Evolutionary conservation across 2,888 invertebrate genomes (phyloP).

Genomic region (Choristoneura rosaceana): DNA sequence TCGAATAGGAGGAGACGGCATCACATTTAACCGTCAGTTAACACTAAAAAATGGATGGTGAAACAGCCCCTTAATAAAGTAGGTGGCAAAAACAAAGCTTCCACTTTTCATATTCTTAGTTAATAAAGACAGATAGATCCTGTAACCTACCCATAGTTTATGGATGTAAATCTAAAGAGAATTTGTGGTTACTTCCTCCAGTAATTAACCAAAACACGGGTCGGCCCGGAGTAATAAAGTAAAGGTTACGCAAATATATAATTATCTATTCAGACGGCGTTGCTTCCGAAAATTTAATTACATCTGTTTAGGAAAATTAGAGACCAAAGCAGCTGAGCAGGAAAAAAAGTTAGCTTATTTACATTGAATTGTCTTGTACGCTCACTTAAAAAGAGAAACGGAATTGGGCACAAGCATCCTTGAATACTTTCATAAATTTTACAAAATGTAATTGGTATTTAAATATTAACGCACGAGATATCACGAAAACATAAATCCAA

Average conservation of each 20-base stretch:
- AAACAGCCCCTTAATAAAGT: too few relatives aligned
- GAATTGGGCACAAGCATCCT: too few relatives aligned
- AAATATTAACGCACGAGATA: too few relatives aligned
- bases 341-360: neutral
- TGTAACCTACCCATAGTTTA: constrained; percentile 16
- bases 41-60: too few relatives aligned
- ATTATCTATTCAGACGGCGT: constrained; percentile 35
- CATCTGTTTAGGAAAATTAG: constrained; percentile 18
- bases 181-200: constrained; percentile 27
- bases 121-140: constrained; percentile 27
- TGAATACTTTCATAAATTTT: too few relatives aligned
- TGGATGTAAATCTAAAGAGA: constrained; percentile 34
- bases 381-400: too few relatives aligned
- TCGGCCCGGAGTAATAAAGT: constrained; percentile 28
- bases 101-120: constrained; percentile 7
- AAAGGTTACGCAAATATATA: constrained; percentile 36
- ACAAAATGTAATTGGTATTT: too few relatives aligned
- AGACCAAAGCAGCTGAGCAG: neutral
- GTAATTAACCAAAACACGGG: constrained; percentile 36
- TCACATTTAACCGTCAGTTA: too few relatives aligned
- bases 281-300: constrained; percentile 29
- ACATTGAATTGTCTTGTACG: too few relatives aligned
- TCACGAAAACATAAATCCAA: too few relatives aligned
- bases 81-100: too few relatives aligned
- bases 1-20: too few relatives aligned